phyloP scores from a whole-genome alignment of 2,113 vertebrate genomes.

The Anhinga anhinga region DNA sequence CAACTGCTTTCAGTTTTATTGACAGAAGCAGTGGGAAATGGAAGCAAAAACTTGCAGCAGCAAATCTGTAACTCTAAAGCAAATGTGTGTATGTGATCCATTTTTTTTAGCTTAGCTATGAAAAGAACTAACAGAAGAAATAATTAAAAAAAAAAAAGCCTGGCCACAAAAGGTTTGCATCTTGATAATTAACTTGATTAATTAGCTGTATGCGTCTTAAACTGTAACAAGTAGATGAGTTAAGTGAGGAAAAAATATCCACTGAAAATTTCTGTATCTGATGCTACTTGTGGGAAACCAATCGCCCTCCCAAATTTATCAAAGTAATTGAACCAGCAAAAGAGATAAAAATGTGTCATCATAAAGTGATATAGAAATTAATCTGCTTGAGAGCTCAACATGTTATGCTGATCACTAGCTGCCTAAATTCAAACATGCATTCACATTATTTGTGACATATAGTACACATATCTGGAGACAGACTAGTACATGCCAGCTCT shows the following conservation, averaged over 20 bases:
- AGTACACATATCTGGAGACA: not conserved
- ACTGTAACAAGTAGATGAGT: not conserved
- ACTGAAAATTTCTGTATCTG: slow-evolving; percentile 1
- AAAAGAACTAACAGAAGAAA: slow-evolving; percentile 17
- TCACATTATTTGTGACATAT: not conserved
- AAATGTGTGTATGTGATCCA: not conserved
- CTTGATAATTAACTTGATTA: slow-evolving; percentile 50
- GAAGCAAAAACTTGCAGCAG: slow-evolving; percentile 1
- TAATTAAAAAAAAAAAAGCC: not conserved
- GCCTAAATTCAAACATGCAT: slow-evolving; percentile 15
- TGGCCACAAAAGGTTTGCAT: not conserved
- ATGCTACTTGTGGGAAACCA: not conserved
- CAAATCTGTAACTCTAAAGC: not conserved
- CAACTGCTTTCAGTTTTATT: slow-evolving; percentile 15
- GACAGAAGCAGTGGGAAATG: not conserved
- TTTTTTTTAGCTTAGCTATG: slow-evolving; percentile 3
- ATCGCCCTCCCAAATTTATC: not conserved
- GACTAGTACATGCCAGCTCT: not conserved
- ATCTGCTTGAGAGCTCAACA: slow-evolving; percentile 24
- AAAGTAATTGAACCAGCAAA: slow-evolving; percentile 50
- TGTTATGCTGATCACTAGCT: not conserved
- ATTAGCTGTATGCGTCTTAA: slow-evolving; percentile 33
- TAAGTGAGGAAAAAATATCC: not conserved
- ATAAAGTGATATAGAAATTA: slow-evolving; percentile 34
- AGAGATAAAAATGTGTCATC: slow-evolving; percentile 30